Conservation (phyloP, 2,113 vertebrate species). For the Etheostoma cragini region DNA sequence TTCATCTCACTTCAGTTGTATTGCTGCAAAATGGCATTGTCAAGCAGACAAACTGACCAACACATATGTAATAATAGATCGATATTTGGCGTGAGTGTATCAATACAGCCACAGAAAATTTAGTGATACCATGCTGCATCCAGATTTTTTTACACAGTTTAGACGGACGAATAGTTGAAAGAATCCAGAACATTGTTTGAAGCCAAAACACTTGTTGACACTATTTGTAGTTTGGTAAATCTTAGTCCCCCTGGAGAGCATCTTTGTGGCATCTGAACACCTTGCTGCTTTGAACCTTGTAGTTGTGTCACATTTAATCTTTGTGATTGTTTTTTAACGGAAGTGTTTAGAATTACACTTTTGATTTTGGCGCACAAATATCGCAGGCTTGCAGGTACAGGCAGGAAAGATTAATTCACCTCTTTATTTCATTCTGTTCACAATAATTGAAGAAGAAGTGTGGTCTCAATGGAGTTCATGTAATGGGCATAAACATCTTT, state of each 20-base stretch:
- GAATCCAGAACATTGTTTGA: background rate
- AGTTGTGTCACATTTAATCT: background rate
- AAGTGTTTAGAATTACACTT: background rate
- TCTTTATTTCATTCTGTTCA: constrained; percentile 3
- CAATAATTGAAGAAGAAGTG: background rate
- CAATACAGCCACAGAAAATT: no score
- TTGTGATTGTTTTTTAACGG: background rate
- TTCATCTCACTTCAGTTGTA: no score
- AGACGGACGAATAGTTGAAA: background rate
- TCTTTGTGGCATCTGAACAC: background rate
- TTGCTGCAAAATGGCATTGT: no score
- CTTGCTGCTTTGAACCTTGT: background rate
- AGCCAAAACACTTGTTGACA: background rate
- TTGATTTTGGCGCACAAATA: background rate
- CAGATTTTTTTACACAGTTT: background rate
- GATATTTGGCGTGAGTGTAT: no score
- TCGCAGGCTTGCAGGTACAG: background rate
- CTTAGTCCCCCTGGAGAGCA: background rate
- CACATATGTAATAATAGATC: no score
- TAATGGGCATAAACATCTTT: background rate
- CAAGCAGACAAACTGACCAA: no score
- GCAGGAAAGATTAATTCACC: background rate
- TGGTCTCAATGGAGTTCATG: background rate
- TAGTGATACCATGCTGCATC: no score
- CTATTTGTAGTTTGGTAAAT: background rate